phyloP scores from a whole-genome alignment of 1,140 invertebrate genomes.

The Lineus longissimus region DNA sequence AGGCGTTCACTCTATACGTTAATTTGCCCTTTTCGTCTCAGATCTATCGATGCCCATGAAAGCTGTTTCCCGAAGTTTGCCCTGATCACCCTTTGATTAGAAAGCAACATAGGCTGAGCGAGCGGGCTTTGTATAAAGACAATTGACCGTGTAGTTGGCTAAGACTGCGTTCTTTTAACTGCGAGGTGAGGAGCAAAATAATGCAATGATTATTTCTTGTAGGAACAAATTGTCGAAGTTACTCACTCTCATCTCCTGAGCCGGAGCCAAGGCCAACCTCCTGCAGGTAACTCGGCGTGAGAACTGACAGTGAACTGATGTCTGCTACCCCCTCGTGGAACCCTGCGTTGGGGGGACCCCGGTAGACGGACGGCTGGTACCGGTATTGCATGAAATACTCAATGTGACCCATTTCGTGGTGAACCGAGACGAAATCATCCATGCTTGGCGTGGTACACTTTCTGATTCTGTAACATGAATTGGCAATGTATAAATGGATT shows the following conservation, averaged over 20 bases:
- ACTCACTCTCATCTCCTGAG: too few relatives aligned
- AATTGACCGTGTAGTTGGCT: too few relatives aligned
- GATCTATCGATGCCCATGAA: too few relatives aligned
- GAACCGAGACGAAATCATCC: constrained; percentile 70
- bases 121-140: too few relatives aligned
- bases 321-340: constrained; percentile 95
- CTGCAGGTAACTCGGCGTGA: constrained; percentile 76
- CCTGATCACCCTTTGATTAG: too few relatives aligned
- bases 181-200: too few relatives aligned
- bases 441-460: constrained; percentile 75
- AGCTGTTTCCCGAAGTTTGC: too few relatives aligned
- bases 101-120: too few relatives aligned
- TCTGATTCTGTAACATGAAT: constrained; percentile 70
- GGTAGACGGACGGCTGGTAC: constrained; percentile 64
- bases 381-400: constrained; percentile 74
- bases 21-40: too few relatives aligned
- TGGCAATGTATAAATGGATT: constrained; percentile 6
- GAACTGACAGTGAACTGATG: constrained; percentile 77
- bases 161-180: too few relatives aligned
- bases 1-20: too few relatives aligned
- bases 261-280: constrained; percentile 63
- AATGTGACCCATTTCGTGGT: constrained; percentile 82
- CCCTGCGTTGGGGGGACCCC: constrained; percentile 74
- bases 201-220: too few relatives aligned
- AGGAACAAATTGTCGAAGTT: constrained; percentile 26